These are phyloP conservation scores for Pomacea maculata DNA, from an alignment of 1,140 invertebrate genomes.

Conservation along the genomic window DNA sequence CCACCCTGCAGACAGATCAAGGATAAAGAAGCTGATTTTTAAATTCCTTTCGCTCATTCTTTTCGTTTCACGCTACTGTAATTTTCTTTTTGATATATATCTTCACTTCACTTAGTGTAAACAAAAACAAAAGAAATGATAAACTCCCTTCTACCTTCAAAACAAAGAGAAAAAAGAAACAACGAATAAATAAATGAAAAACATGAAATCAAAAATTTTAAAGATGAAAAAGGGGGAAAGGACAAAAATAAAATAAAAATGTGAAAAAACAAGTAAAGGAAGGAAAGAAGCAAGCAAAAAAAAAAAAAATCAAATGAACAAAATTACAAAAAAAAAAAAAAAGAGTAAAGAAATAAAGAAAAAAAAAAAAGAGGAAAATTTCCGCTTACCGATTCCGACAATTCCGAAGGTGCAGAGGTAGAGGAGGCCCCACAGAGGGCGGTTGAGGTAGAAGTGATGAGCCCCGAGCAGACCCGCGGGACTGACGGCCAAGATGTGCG, in stretches of 20 bases:
- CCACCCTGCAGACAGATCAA: constrained; percentile 29
- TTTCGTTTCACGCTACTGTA: too few relatives aligned
- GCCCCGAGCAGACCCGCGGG: constrained; percentile 42
- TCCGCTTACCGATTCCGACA: constrained; percentile 34
- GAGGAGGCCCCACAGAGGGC: constrained; percentile 37
- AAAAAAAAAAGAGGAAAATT: not conserved
- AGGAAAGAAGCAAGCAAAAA: not conserved
- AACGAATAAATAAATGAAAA: not conserved
- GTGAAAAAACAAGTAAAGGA: not conserved
- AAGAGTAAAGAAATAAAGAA: not conserved
- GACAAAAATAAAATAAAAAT: not conserved
- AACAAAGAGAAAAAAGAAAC: not conserved
- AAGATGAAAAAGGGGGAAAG: not conserved
- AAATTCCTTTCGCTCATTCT: too few relatives aligned
- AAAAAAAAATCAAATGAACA: not conserved
- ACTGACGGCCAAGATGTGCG: constrained; percentile 37
- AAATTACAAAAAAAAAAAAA: not conserved
- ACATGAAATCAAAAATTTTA: not conserved
- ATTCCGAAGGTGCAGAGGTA: constrained; percentile 51
- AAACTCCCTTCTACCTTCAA: too few relatives aligned
- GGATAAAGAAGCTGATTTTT: not conserved
- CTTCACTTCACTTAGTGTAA: too few relatives aligned
- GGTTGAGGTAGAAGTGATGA: constrained; percentile 52
- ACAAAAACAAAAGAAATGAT: too few relatives aligned
- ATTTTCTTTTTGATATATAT: too few relatives aligned